Evolutionary conservation across 1,140 invertebrate species (phyloP).

Genomic region (Calycopis cecrops): DNA sequence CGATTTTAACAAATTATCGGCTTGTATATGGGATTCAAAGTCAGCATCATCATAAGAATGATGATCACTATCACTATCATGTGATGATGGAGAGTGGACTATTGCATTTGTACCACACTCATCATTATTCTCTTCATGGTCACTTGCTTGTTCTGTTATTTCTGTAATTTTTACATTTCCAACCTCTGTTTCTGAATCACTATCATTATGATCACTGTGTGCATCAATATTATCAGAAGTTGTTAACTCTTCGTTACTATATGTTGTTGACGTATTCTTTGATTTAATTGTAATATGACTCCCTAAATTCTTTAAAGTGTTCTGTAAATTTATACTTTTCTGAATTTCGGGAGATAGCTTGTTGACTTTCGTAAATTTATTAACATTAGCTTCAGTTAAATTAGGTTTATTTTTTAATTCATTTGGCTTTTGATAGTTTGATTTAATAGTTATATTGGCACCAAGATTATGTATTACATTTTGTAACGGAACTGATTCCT

Average conservation of each 20-base stretch:
- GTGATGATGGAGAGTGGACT: constrained; percentile 38
- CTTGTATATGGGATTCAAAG: constrained; percentile 30
- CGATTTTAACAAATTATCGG: constrained; percentile 29
- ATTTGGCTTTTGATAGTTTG: constrained; percentile 22
- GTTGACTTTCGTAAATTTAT: constrained; percentile 19
- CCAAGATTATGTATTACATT: constrained; percentile 32
- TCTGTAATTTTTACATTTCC: constrained; percentile 51
- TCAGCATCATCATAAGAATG: neutral
- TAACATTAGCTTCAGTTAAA: neutral
- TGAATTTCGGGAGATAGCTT: constrained; percentile 32
- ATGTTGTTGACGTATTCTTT: constrained; percentile 32
- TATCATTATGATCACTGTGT: constrained; percentile 30
- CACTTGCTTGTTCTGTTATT: constrained; percentile 38
- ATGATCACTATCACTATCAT: constrained; percentile 34
- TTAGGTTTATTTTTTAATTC: constrained; percentile 9
- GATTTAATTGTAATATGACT: constrained; percentile 51
- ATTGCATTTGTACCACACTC: constrained; percentile 30
- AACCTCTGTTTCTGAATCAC: constrained; percentile 35
- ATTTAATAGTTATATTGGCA: constrained; percentile 45
- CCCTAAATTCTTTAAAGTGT: constrained; percentile 48
- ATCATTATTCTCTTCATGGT: constrained; percentile 26
- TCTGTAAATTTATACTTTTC: constrained; percentile 39
- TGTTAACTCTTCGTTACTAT: constrained; percentile 24
- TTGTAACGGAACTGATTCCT: constrained; percentile 13
- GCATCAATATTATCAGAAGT: constrained; percentile 27